Conservation (phyloP, 2,888 invertebrate species). For the Drosophila austrosaltans region DNA sequence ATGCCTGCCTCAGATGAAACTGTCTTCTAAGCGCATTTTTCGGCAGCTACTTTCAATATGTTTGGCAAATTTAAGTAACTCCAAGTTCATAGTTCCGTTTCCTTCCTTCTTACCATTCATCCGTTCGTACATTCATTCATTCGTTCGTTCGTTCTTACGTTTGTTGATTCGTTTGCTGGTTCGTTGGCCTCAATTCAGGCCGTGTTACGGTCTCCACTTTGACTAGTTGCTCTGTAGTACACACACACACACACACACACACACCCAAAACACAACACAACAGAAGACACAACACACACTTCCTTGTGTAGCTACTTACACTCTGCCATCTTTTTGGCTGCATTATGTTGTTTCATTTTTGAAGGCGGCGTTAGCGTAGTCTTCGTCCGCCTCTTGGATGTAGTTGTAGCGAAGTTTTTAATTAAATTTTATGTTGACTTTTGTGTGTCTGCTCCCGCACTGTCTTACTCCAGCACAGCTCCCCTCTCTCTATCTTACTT, state of each 20-base stretch:
- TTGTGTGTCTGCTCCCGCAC: constrained; percentile 45
- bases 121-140: constrained; percentile 15
- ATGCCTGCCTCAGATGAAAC: constrained; percentile 13
- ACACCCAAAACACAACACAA: not conserved
- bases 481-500: not conserved
- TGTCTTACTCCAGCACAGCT: constrained; percentile 2
- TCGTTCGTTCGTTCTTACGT: constrained; percentile 24
- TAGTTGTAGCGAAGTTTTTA: constrained; percentile 78
- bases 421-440: constrained; percentile 79
- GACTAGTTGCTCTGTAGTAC: constrained; percentile 1
- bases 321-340: constrained; percentile 30
- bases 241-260: not conserved
- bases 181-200: constrained; percentile 19
- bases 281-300: constrained; percentile 7
- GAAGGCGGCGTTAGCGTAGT: constrained; percentile 36
- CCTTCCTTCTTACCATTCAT: not conserved
- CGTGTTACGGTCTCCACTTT: not conserved
- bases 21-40: constrained; percentile 36
- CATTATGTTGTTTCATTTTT: constrained; percentile 55
- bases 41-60: constrained; percentile 27
- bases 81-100: constrained; percentile 51
- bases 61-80: constrained; percentile 42
- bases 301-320: constrained; percentile 18
- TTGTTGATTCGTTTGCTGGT: constrained; percentile 28
- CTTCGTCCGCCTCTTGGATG: constrained; percentile 28